phyloP scores from a whole-genome alignment of 2,113 vertebrate species.

The Benthochromis sp. region DNA sequence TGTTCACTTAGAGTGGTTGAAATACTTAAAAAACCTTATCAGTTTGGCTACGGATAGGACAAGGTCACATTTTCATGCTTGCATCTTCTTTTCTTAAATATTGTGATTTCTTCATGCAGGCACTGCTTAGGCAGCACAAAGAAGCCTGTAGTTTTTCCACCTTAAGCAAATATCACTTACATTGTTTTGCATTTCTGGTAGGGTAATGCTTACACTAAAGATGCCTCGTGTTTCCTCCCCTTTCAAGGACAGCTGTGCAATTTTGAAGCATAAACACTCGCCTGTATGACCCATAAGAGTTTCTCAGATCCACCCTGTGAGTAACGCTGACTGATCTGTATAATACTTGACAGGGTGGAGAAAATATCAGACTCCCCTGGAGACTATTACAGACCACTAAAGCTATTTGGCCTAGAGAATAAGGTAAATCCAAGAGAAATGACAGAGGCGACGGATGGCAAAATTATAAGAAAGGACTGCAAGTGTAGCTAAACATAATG shows the following conservation, averaged over 20 bases:
- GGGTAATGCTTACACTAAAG: not conserved
- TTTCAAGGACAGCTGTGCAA: not conserved
- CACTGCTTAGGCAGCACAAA: not conserved
- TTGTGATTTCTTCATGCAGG: not conserved
- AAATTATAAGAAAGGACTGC: slow-evolving; percentile 9
- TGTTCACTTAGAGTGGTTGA: not conserved
- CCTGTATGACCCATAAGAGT: not conserved
- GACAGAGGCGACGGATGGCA: not conserved
- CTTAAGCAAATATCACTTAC: not conserved
- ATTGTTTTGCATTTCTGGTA: not conserved
- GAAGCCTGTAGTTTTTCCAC: not conserved
- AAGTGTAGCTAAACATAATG: not conserved
- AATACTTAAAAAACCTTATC: not conserved
- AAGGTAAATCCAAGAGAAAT: slow-evolving; percentile 12
- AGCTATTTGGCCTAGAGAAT: slow-evolving; percentile 24
- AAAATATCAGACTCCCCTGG: slow-evolving; percentile 21
- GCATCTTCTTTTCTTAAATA: not conserved
- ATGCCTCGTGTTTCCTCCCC: not conserved
- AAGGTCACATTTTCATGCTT: not conserved
- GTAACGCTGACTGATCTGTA: slow-evolving; percentile 29
- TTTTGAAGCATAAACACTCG: not conserved
- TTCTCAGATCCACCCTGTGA: slow-evolving; percentile 22
- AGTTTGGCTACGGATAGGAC: not conserved
- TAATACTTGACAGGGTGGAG: slow-evolving; percentile 34
- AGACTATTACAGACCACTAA: slow-evolving; percentile 48